A percentile compares a stretch with the other conserved stretches of the same genome.
phyloP scores from a whole-genome alignment of 2,113 vertebrate genomes.

The Stegostoma tigrinum region DNA sequence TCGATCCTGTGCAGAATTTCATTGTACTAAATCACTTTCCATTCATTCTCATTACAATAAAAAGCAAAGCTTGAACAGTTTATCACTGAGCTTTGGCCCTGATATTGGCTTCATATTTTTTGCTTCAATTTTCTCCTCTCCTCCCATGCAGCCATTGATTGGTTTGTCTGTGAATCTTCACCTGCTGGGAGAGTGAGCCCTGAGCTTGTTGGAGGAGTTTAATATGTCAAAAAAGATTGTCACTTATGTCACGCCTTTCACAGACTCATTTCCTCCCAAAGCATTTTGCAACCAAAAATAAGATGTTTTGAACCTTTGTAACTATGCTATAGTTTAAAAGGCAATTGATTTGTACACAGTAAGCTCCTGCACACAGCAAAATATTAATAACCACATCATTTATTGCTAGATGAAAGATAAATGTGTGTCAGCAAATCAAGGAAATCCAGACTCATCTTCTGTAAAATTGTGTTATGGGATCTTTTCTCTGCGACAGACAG shows the following conservation, averaged over 20 bases:
- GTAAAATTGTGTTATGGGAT: too few relatives aligned
- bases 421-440: too few relatives aligned
- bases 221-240: neutral
- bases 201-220: neutral
- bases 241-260: neutral
- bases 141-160: neutral
- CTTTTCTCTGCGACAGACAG: too few relatives aligned
- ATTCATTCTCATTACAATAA: neutral
- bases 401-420: neutral
- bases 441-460: too few relatives aligned
- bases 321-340: neutral
- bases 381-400: neutral
- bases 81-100: neutral
- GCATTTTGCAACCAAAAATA: neutral
- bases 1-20: neutral
- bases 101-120: neutral
- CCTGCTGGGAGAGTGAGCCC: neutral
- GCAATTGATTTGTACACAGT: neutral
- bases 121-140: neutral
- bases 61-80: neutral
- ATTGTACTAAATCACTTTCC: constrained; percentile 10
- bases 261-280: neutral
- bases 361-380: neutral
- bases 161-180: neutral
- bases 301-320: neutral